These are phyloP conservation scores for Halichoerus grypus DNA, from an alignment of 2,113 vertebrate genomes.

Conservation along the genomic window DNA sequence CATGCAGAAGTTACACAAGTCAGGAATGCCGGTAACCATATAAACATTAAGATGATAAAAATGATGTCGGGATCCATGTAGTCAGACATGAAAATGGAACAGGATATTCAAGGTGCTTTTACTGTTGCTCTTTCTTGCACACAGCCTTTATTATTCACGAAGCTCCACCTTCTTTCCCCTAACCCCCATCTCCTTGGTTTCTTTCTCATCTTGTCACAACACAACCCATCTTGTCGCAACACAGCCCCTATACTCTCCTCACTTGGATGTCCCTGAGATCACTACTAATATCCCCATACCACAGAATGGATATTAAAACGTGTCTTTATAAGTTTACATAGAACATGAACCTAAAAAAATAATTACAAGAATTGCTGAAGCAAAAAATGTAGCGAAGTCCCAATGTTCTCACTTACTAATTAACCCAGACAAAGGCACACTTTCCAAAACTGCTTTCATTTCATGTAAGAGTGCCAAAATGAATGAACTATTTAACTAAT, in stretches of 20 bases:
- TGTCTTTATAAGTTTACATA: slow-evolving; percentile 39
- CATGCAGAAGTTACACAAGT: slow-evolving; percentile 14
- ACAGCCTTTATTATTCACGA: neutral
- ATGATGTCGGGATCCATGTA: neutral
- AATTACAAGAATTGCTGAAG: slow-evolving; percentile 47
- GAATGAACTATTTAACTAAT: slow-evolving; percentile 66
- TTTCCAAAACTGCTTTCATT: slow-evolving; percentile 63
- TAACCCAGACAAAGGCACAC: slow-evolving; percentile 49
- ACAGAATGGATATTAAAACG: neutral
- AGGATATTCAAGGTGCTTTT: neutral
- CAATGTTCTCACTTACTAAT: slow-evolving; percentile 66
- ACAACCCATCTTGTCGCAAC: neutral
- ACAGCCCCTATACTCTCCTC: neutral
- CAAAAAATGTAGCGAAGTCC: neutral
- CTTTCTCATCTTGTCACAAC: neutral
- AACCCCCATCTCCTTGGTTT: neutral
- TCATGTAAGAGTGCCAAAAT: slow-evolving; percentile 61
- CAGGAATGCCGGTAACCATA: neutral
- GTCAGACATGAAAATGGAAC: neutral
- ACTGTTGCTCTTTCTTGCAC: neutral
- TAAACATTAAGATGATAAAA: neutral
- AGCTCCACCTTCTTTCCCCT: neutral
- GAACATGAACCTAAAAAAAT: slow-evolving; percentile 40
- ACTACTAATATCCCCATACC: neutral
- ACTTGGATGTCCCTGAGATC: neutral